These are phyloP conservation scores for Zosterops hypoxanthus DNA, from an alignment of 2,113 vertebrate species.

Conservation along the genomic window DNA sequence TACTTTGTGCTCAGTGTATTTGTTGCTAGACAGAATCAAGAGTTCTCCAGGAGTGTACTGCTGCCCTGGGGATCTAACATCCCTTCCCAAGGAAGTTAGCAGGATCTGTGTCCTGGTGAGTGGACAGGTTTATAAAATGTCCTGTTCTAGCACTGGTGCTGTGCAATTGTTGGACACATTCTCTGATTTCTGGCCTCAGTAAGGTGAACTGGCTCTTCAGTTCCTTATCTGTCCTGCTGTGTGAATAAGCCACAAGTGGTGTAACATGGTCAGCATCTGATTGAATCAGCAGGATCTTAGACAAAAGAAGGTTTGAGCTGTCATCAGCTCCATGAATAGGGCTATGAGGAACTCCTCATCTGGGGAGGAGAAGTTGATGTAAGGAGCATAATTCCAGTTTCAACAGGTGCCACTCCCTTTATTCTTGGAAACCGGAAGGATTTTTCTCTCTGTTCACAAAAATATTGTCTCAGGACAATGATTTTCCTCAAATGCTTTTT, in stretches of 20 bases:
- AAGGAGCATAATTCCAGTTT: not conserved
- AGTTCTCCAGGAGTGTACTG: not conserved
- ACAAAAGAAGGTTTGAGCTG: not conserved
- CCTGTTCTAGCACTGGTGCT: not conserved
- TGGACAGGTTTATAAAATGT: not conserved
- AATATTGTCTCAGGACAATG: not conserved
- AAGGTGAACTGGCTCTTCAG: not conserved
- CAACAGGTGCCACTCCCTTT: not conserved
- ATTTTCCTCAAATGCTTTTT: not conserved
- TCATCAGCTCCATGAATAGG: rapidly evolving
- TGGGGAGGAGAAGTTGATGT: not conserved
- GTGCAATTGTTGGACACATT: not conserved
- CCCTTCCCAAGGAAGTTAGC: not conserved
- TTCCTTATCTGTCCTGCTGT: not conserved
- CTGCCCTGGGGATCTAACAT: not conserved
- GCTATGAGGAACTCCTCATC: not conserved
- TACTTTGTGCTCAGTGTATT: not conserved
- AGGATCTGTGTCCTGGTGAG: not conserved
- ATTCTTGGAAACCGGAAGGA: not conserved
- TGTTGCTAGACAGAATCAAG: not conserved
- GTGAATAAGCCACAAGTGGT: not conserved
- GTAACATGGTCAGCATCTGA: not conserved
- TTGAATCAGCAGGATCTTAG: not conserved
- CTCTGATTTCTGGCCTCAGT: not conserved
- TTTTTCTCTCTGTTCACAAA: not conserved